A percentile compares a stretch with the other conserved stretches of the same genome.
Conservation (phyloP, 2,113 vertebrate species). For the Silurus glanis region DNA sequence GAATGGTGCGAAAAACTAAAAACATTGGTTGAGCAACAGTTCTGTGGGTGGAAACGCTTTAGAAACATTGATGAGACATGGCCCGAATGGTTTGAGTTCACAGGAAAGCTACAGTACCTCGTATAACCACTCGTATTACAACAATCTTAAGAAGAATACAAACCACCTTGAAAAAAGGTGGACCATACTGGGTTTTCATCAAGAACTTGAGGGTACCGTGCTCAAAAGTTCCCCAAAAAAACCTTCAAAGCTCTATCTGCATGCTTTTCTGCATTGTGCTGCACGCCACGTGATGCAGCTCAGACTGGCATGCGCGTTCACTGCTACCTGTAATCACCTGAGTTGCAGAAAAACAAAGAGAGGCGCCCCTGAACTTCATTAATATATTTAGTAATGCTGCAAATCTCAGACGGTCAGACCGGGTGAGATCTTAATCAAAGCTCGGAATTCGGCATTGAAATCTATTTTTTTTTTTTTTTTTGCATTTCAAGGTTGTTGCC, state of each 20-base stretch:
- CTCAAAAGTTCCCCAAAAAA: background rate
- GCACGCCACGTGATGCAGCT: background rate
- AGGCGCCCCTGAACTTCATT: background rate
- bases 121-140: background rate
- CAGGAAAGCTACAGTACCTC: background rate
- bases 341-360: background rate
- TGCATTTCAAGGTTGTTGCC: conserved; percentile 13
- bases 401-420: background rate
- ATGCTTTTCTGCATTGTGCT: background rate
- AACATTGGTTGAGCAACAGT: background rate
- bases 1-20: background rate
- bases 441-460: background rate
- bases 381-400: background rate
- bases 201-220: background rate
- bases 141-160: background rate
- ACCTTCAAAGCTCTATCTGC: background rate
- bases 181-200: background rate
- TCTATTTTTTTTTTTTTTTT: background rate
- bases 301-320: background rate
- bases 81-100: background rate
- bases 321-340: background rate
- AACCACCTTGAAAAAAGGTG: background rate
- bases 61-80: background rate
- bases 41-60: background rate
- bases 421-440: background rate